These are phyloP conservation scores for Tapirus indicus DNA, from an alignment of 2,797 vertebrate genomes.

Conservation along the genomic window DNA sequence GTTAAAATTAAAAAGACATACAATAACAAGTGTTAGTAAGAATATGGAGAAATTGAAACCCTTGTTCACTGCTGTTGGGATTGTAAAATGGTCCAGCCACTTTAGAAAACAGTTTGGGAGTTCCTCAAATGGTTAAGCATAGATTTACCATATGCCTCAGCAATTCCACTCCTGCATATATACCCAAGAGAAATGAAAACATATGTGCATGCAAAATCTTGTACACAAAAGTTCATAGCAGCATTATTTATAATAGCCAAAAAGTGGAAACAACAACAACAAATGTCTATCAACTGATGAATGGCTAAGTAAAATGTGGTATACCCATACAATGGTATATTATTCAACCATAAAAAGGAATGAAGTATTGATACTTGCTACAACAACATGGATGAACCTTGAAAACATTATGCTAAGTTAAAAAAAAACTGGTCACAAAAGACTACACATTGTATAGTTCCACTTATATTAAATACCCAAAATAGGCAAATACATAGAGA, in stretches of 20 bases:
- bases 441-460: not conserved
- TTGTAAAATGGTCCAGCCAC: not conserved
- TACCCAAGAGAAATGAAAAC: conserved; percentile 29
- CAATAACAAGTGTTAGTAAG: not conserved
- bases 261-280: conserved; percentile 19
- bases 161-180: not conserved
- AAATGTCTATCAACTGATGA: not conserved
- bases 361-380: not conserved
- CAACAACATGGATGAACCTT: not conserved
- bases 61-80: not conserved
- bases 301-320: not conserved
- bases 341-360: not conserved
- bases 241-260: not conserved
- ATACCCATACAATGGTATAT: not conserved
- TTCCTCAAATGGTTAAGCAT: not conserved
- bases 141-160: not conserved
- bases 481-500: not conserved
- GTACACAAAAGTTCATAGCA: not conserved
- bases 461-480: not conserved
- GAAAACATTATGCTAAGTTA: not conserved
- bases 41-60: not conserved
- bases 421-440: not conserved
- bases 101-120: not conserved
- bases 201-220: not conserved
- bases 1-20: conserved; percentile 45